Conservation (phyloP, 2,888 invertebrate species). For the Hemicrepidius hirtus region DNA sequence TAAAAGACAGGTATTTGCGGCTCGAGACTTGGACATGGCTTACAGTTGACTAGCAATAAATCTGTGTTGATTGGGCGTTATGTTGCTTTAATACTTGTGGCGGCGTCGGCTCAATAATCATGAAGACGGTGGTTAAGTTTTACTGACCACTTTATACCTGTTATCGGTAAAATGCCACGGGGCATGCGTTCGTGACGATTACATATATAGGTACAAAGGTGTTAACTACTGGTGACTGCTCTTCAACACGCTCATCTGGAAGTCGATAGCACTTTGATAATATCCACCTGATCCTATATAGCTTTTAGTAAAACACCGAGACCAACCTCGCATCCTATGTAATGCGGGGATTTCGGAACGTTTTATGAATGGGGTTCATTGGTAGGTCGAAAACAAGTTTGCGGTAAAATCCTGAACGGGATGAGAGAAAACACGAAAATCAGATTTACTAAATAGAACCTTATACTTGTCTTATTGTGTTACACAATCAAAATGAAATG, state of each 20-base stretch:
- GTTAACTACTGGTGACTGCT: constrained; percentile 23
- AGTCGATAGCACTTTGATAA: constrained; percentile 13
- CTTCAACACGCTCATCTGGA: constrained; percentile 14
- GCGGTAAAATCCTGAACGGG: constrained; percentile 22
- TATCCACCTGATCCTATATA: constrained; percentile 30
- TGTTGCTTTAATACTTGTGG: constrained; percentile 41
- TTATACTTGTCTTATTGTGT: constrained; percentile 19
- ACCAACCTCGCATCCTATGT: constrained; percentile 7
- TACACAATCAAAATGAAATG: constrained; percentile 15
- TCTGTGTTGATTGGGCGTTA: constrained; percentile 59
- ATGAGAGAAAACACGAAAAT: constrained; percentile 21
- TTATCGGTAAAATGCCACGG: constrained; percentile 20
- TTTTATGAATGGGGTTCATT: constrained; percentile 27
- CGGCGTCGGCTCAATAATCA: constrained; percentile 31
- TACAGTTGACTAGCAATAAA: constrained; percentile 56
- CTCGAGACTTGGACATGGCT: constrained; percentile 47
- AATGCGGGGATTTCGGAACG: constrained; percentile 30
- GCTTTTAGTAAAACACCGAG: neutral
- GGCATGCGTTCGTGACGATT: neutral
- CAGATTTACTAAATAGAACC: constrained; percentile 35
- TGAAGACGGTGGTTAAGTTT: constrained; percentile 32
- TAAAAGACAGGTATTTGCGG: constrained; percentile 50
- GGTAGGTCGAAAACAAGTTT: constrained; percentile 26
- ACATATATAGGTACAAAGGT: constrained; percentile 5
- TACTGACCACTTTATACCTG: constrained; percentile 35